A percentile compares a stretch with the other conserved stretches of the same genome.
Evolutionary conservation across 2,888 invertebrate species (phyloP).

Genomic region (Norana najaformis): DNA sequence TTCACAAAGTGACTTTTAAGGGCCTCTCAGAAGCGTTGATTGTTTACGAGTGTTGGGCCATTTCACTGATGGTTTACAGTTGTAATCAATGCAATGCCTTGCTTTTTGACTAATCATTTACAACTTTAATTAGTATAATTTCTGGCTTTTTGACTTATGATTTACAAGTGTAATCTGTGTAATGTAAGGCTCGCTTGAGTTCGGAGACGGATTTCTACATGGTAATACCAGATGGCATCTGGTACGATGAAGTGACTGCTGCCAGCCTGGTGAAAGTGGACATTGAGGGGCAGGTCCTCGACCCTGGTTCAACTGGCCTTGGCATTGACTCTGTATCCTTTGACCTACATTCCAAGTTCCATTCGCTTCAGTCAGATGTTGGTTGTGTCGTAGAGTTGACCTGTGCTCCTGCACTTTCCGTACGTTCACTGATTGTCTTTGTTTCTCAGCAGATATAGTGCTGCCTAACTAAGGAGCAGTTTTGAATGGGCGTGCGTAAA

Average conservation of each 20-base stretch:
- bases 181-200: constrained; percentile 77
- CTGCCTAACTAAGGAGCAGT: no score
- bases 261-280: constrained; percentile 37
- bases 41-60: neutral
- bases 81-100: no score
- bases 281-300: constrained; percentile 32
- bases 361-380: constrained; percentile 94
- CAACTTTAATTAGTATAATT: neutral
- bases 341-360: constrained; percentile 76
- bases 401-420: constrained; percentile 84
- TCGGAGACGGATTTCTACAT: constrained; percentile 93
- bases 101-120: neutral
- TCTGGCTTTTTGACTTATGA: neutral
- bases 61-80: neutral
- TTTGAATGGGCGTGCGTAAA: neutral
- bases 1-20: neutral
- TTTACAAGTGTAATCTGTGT: no score
- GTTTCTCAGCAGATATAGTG: no score
- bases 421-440: constrained; percentile 57
- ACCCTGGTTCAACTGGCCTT: constrained; percentile 27
- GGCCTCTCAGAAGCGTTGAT: neutral
- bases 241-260: constrained; percentile 77
- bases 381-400: constrained; percentile 94
- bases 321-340: constrained; percentile 18
- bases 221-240: constrained; percentile 90